Percentiles rank a stretch among this genome's conserved stretches.
Evolutionary conservation across 2,888 invertebrate species (phyloP).

Genomic region (Panzeria rudis): DNA sequence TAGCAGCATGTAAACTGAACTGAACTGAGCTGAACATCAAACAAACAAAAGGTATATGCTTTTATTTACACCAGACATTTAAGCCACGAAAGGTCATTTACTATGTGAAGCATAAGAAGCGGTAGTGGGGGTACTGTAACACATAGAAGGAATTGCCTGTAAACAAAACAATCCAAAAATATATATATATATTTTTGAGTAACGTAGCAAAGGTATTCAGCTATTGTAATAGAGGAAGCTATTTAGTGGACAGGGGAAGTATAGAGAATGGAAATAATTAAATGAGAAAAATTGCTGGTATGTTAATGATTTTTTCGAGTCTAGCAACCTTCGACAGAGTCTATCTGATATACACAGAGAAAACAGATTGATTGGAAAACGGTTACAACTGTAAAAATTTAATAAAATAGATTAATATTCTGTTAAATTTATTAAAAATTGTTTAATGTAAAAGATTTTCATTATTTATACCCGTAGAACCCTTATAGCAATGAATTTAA

Average conservation of each 20-base stretch:
- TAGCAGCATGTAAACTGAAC: constrained; percentile 37
- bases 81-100: constrained; percentile 79
- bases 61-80: constrained; percentile 76
- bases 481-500: too few species aligned
- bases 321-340: too few species aligned
- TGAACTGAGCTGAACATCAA: constrained; percentile 48
- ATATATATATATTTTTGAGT: not conserved
- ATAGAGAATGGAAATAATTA: not conserved
- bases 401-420: too few species aligned
- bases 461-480: too few species aligned
- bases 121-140: not conserved
- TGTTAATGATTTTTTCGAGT: too few species aligned
- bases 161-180: constrained; percentile 20
- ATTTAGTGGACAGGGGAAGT: not conserved
- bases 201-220: constrained; percentile 21
- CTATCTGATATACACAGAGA: too few species aligned
- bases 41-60: constrained; percentile 33
- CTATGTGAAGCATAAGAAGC: constrained; percentile 20
- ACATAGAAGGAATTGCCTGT: not conserved
- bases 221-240: constrained; percentile 18
- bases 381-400: too few species aligned
- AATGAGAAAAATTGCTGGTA: not conserved
- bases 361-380: too few species aligned
- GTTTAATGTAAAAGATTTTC: too few species aligned
- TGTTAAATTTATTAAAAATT: too few species aligned